phyloP scores from a whole-genome alignment of 30 jellyfish, hydroid and myxozoan species.

The Cassiopea andromeda region DNA sequence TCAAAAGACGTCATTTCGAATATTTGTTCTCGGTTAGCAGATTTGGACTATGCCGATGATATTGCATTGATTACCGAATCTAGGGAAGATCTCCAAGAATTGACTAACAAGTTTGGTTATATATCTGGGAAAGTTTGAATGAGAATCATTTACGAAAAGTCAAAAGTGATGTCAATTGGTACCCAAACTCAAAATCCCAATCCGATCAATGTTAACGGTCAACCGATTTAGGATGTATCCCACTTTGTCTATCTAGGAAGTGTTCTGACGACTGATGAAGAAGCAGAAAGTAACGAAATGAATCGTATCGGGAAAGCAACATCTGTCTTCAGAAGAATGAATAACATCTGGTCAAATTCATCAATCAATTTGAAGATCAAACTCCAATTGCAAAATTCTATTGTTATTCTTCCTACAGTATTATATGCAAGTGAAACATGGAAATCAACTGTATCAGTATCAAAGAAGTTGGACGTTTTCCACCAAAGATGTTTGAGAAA shows the following conservation, averaged over 20 bases:
- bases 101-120: neutral
- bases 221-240: neutral
- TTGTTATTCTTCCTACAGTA: conserved; percentile 18
- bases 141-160: neutral
- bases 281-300: neutral
- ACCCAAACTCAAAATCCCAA: neutral
- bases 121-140: neutral
- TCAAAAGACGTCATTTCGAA: too few species aligned
- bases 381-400: neutral
- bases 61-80: neutral
- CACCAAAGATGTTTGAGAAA: conserved; percentile 8
- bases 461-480: conserved; percentile 3
- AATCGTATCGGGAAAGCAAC: conserved; percentile 13
- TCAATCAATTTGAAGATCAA: neutral
- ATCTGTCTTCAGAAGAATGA: conserved; percentile 20
- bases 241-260: conserved; percentile 14
- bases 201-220: neutral
- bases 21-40: too few species aligned
- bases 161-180: neutral
- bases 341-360: neutral
- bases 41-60: conserved; percentile 13
- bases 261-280: neutral
- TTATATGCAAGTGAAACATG: conserved; percentile 24
- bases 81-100: neutral
- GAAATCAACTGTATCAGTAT: neutral